Base-by-base conservation (phyloP, 2,797 vertebrate genomes). In the Merluccius polli region DNA sequence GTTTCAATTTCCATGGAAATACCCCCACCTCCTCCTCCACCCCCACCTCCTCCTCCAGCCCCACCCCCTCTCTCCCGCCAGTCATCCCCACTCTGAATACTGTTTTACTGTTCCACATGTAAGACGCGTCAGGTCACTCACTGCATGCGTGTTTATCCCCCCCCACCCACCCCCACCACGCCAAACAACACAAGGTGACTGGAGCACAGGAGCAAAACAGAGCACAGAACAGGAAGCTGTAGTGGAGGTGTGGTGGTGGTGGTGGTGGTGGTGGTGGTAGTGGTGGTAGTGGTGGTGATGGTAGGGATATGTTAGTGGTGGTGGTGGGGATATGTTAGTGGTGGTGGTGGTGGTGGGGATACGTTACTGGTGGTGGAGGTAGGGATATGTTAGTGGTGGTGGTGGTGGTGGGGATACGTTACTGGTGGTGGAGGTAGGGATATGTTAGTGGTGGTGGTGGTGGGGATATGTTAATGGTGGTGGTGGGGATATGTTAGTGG, bases 1-100 rank as follows among this genome's bases (percentile, higher is more conserved):
- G 36, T 72, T 32, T 72, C 36, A 38, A 36, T 72, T 72, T 68
- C 15, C 65, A 68, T 68, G 65, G 65, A 68, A 68, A 30, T 24
- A 71, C 68, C 29, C 21, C 70, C 35, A n/a, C n/a, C 70, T 10
- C 70, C 12, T n/a, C 65, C 30, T 27, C 29, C n/a, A n/a, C n/a
- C 31, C 4, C 33, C 18, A 11, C 18, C 29, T 9, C 33, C 31
- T 24, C 70, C 70, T 21, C 69, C 69, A 21, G 31, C 16, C 30
- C 15, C 27, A 2, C 31, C 6, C 30, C 29, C 31, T 16, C 30
- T 30, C 67, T 29, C 27, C 29, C 68, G 7, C 68, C 29, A 2
- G 15, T 12, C 71, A 12, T 8, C 6, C 33, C 35, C 24, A 15
- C 33, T 33, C 3, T 33, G 16, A 24, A 27, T n/a, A 24, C 70